phyloP scores from a whole-genome alignment of 2,797 vertebrate species.

The Gallinago stenura region DNA sequence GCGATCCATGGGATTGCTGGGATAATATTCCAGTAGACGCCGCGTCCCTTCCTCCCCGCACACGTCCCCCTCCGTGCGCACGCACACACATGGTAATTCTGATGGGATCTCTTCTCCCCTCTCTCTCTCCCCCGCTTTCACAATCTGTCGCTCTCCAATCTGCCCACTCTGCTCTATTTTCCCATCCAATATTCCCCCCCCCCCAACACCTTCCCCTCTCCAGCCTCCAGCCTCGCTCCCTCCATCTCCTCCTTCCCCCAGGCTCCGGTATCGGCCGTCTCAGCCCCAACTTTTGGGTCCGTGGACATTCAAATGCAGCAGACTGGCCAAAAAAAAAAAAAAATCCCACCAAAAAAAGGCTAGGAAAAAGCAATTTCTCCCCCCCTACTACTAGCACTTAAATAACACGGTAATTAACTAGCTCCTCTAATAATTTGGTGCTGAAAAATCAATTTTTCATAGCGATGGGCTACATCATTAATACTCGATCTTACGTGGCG shows the following conservation, averaged over 20 bases:
- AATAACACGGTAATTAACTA: not conserved
- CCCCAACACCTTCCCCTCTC: conserved; percentile 50
- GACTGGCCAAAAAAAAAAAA: not conserved
- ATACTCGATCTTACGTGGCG: not conserved
- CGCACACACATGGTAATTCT: conserved; percentile 59
- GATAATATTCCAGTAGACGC: conserved; percentile 24
- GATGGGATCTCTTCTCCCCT: conserved; percentile 49
- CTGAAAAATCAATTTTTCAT: not conserved
- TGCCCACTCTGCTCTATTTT: conserved; percentile 71
- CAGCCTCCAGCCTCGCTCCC: conserved; percentile 20
- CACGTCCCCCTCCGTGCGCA: not conserved
- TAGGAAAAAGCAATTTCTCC: not conserved
- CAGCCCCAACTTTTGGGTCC: not conserved
- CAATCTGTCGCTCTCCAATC: conserved; percentile 72
- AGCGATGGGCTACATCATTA: not conserved
- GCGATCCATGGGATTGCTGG: conserved; percentile 38
- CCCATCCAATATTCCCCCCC: conserved; percentile 62
- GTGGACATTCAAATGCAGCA: not conserved
- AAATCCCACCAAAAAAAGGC: not conserved
- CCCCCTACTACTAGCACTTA: not conserved
- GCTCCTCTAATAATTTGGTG: not conserved
- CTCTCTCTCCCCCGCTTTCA: conserved; percentile 61
- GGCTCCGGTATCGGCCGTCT: not conserved
- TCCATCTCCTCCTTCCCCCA: not conserved
- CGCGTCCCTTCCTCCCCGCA: conserved; percentile 1